Evolutionary conservation across 2,888 invertebrate species (phyloP), one percentile per base, ranked within the genome.

Genomic region (Pterostichus madidus): DNA sequence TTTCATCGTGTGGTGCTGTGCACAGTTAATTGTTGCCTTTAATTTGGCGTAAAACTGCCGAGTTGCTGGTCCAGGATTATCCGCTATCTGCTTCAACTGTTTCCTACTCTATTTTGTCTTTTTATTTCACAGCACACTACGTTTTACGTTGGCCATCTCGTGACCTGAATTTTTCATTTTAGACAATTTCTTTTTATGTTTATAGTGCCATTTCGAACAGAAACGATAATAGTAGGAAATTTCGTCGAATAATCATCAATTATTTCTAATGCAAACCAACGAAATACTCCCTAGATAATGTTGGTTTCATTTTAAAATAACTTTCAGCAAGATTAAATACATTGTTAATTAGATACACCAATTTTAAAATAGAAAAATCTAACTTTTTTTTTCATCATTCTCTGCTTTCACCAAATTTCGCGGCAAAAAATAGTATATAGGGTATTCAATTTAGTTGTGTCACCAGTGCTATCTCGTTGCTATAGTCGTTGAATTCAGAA

Each of bases 11-110:
- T 13, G 64, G 31, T 15, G 24, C 24, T 24, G 56, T 17, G 31
- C 17, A 35, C 39, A 13, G 35, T 64, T 64, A 64, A 64, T 64
- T 64, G 64, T 64, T 64, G 39, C 39, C 32, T 39, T 24, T 64
- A 64, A 64, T 64, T 64, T 35, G 64, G 59, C 59, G 59, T 24
- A 24, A 59, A 59, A 59, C 59, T 59, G 24, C 59, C 11, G 0
- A 8, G 53, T 17, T 15, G 24, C 59, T 31, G 2, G 13, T 13
- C 59, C 24, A 31, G 64, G 64, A 64, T 64, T 64, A 39, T 64
- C 35, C 31, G 17, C 24, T 59, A 59, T 35, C 35, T 13, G 13
- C 64, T n/a, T 13, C 13, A 52, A 52, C n/a, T 52, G 52, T 5
- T 52, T 4, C 13, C 13, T 52, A n/a, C 13, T 52, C 13, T 52